These are phyloP conservation scores for Argya squamiceps DNA, from an alignment of 2,797 vertebrate species.

Conservation along the genomic window DNA sequence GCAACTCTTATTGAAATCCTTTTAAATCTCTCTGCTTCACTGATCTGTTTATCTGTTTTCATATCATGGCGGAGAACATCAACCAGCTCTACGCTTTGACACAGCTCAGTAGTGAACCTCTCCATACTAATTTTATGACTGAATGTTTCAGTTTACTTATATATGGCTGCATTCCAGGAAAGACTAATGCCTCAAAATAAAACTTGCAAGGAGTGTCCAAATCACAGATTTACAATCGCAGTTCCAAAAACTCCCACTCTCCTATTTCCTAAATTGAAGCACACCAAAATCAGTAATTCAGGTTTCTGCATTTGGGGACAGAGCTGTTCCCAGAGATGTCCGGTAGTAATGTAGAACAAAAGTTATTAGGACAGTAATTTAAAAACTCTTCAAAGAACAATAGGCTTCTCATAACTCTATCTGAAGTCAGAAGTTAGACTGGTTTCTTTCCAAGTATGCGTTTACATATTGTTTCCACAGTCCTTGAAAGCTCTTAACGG, in stretches of 20 bases:
- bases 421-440: background rate
- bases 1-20: background rate
- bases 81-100: background rate
- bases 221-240: background rate
- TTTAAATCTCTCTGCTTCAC: background rate
- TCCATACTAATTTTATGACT: background rate
- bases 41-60: background rate
- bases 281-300: background rate
- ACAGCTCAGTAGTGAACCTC: background rate
- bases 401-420: background rate
- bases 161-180: background rate
- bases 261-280: background rate
- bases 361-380: background rate
- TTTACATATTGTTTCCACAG: constrained; percentile 44
- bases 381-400: background rate
- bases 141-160: constrained; percentile 19
- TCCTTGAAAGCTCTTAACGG: constrained; percentile 42
- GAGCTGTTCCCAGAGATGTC: background rate
- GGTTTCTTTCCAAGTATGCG: constrained; percentile 4
- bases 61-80: background rate
- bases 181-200: constrained; percentile 3
- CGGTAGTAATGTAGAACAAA: background rate
- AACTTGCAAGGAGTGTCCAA: background rate
- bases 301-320: background rate
- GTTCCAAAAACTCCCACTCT: background rate